These are phyloP conservation scores for Notothenia coriiceps DNA, from an alignment of 2,113 vertebrate genomes.

Conservation along the genomic window DNA sequence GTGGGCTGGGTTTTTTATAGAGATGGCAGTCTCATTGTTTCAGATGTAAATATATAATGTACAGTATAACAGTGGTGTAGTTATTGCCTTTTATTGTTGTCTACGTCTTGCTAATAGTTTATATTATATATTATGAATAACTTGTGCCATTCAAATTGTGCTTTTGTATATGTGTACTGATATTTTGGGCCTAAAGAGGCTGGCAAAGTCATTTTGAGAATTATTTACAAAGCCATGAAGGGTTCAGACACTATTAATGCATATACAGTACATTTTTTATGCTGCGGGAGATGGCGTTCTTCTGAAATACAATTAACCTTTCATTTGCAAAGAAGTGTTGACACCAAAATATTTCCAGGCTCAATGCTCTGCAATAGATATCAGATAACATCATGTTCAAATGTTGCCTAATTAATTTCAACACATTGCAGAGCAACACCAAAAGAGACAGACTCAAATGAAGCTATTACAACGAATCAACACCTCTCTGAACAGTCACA, in stretches of 20 bases:
- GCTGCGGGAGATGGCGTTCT: neutral
- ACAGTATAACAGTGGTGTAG: neutral
- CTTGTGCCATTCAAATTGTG: neutral
- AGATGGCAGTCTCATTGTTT: neutral
- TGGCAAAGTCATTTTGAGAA: neutral
- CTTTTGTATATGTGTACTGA: neutral
- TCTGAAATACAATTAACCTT: slow-evolving; percentile 16
- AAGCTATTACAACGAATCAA: neutral
- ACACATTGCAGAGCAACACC: neutral
- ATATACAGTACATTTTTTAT: neutral
- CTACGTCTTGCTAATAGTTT: neutral
- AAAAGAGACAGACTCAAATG: neutral
- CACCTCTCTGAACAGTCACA: neutral
- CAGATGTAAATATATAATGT: neutral
- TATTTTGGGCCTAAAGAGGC: neutral
- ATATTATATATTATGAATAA: too few relatives aligned
- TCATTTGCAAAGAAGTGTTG: neutral
- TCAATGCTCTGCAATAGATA: neutral
- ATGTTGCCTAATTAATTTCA: slow-evolving; percentile 19
- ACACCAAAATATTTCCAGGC: neutral
- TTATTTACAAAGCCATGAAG: neutral
- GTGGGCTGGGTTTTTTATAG: neutral
- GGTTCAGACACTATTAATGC: neutral
- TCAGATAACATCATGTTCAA: slow-evolving; percentile 9
- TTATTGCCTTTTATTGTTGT: neutral